Conservation (phyloP, 2,113 vertebrate species). For the Gallinago undulata region DNA sequence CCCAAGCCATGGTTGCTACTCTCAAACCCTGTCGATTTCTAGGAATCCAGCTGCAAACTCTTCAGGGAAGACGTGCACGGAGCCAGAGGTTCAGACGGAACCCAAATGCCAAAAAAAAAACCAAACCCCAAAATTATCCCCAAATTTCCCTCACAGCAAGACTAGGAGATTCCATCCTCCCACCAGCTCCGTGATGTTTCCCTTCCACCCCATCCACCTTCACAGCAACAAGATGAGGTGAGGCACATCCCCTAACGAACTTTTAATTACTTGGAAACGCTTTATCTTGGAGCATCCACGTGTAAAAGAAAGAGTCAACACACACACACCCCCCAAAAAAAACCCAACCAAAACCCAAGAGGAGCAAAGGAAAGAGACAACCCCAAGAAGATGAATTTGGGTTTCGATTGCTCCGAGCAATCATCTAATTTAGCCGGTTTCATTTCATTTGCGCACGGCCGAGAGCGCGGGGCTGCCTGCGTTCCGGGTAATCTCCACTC, state of each 20-base stretch:
- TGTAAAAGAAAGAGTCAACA: fast-evolving
- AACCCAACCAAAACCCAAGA: not conserved
- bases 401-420: not conserved
- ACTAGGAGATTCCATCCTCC: not conserved
- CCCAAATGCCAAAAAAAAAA: not conserved
- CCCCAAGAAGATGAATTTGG: not conserved
- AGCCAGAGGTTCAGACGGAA: fast-evolving
- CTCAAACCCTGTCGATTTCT: fast-evolving
- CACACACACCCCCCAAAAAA: not conserved
- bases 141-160: not conserved
- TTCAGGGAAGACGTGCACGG: fast-evolving
- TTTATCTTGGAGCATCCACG: fast-evolving
- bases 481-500: not conserved
- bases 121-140: not conserved
- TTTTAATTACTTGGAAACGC: not conserved
- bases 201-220: not conserved
- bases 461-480: not conserved
- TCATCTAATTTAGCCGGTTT: not conserved
- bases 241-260: not conserved
- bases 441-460: not conserved
- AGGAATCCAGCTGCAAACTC: fast-evolving
- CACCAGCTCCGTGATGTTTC: not conserved
- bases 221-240: not conserved
- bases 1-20: not conserved
- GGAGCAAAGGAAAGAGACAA: not conserved